Conservation (phyloP, 2,113 vertebrate species). For the sheep (Ovis aries) region DNA sequence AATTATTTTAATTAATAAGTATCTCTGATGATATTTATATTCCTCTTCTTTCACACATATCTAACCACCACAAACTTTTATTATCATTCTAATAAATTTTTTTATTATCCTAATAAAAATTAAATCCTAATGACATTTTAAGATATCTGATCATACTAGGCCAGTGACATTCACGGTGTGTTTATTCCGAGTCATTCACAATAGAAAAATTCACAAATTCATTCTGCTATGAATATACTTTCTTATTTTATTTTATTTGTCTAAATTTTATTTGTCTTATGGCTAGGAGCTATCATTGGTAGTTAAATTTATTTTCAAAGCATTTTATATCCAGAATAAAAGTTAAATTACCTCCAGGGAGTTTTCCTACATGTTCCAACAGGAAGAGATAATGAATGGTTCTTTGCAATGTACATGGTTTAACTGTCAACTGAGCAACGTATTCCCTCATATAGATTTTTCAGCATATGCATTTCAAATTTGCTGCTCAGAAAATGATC, state of each 20-base stretch:
- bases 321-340: neutral
- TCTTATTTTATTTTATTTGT: neutral
- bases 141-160: neutral
- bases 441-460: neutral
- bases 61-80: neutral
- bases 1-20: neutral
- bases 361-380: neutral
- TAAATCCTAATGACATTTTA: neutral
- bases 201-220: neutral
- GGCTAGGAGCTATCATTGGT: neutral
- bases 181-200: neutral
- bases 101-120: neutral
- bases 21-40: neutral
- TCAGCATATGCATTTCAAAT: neutral
- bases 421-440: neutral
- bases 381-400: neutral
- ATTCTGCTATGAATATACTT: neutral
- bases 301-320: neutral
- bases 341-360: neutral
- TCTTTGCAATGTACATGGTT: neutral
- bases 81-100: neutral
- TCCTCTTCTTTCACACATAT: neutral
- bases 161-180: neutral
- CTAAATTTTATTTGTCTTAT: neutral
- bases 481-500: neutral